Base-by-base conservation (phyloP, 2,113 vertebrate genomes). In the Hyla sarda region DNA sequence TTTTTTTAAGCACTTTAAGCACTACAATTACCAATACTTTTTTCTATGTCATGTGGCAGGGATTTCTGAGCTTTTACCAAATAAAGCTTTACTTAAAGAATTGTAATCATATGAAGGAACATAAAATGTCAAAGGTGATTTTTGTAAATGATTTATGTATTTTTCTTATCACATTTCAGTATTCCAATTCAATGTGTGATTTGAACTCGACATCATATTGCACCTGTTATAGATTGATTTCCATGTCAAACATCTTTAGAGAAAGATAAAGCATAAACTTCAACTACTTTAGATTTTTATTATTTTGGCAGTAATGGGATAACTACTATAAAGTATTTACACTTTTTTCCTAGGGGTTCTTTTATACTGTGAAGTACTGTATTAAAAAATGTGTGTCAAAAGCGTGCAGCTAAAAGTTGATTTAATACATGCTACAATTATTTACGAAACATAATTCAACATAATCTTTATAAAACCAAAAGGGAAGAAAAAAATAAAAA, bases 111-210 rank as follows among this genome's bases (percentile, higher is more conserved):
- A 10, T 45, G 19, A 73, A 73, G 37, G 34, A 73, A 73, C 37
- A 30, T 45, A 73, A 45, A 73, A 45, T 73, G 34, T 73, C 69
- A 73, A 21, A 23, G 65, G 65, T 73, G 34, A 23, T 73, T n/a
- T 73, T 41, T 41, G 37, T 73, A 73, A 73, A 73, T 73, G 32
- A 73, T 69, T 34, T 69, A 69, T 69, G 65, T n/a, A 41, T 73
- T 45, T 73, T 73, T 73, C 19, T 73, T 45, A 69, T 5, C 16
- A 73, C 69, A 73, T 41, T 73, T 45, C 19, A 45, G 32, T 73
- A 41, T 73, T 73, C 14, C 69, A 73, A 73, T 73, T 69, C 30
- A 45, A 45, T n/a, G 34, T 73, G 30, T 69, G 30, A 69, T 69
- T 34, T 69, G 30, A 69, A 34, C 62, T 67, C 14, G 3, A 4